A percentile compares a stretch with the other conserved stretches of the same genome.
Evolutionary conservation across 2,797 vertebrate species (phyloP).

Genomic region (Leuciscus waleckii): DNA sequence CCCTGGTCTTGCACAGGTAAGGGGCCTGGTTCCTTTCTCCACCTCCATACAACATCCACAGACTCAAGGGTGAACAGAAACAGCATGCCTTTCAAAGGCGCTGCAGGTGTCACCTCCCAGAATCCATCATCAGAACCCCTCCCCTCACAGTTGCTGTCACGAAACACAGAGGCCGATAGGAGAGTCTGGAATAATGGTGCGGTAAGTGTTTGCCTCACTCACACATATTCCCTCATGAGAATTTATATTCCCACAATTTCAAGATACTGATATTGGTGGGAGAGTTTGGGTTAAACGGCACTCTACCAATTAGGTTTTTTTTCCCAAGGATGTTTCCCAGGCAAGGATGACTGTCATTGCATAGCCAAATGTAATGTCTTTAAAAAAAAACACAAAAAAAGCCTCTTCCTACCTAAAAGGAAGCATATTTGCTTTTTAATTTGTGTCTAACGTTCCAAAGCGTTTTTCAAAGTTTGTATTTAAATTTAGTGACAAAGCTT

Average conservation of each 20-base stretch:
- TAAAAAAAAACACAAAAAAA: not conserved
- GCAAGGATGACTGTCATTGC: constrained; percentile 58
- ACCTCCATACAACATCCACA: constrained; percentile 82
- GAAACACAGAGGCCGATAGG: constrained; percentile 72
- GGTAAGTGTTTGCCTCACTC: constrained; percentile 86
- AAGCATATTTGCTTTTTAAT: constrained; percentile 36
- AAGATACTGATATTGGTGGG: constrained; percentile 67
- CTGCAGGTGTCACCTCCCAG: constrained; percentile 87
- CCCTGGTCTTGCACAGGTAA: constrained; percentile 87
- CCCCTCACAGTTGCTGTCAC: constrained; percentile 76
- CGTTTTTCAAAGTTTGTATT: constrained; percentile 38
- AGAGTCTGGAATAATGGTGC: constrained; percentile 85
- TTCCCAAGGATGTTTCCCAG: constrained; percentile 56
- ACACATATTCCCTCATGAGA: constrained; percentile 79
- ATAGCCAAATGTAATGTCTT: constrained; percentile 44
- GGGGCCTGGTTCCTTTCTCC: constrained; percentile 84
- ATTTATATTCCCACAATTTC: constrained; percentile 62
- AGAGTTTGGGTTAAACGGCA: constrained; percentile 68
- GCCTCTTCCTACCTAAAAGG: not conserved
- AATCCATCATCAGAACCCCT: constrained; percentile 78
- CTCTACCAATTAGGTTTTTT: constrained; percentile 64
- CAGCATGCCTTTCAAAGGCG: constrained; percentile 85
- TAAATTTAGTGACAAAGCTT: constrained; percentile 50
- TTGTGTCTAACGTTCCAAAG: constrained; percentile 37
- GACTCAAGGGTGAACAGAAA: constrained; percentile 81